A percentile compares a stretch with the other conserved stretches of the same genome.
Conservation (phyloP, 2,797 vertebrate genomes). For the Rhodeus uyekii region DNA sequence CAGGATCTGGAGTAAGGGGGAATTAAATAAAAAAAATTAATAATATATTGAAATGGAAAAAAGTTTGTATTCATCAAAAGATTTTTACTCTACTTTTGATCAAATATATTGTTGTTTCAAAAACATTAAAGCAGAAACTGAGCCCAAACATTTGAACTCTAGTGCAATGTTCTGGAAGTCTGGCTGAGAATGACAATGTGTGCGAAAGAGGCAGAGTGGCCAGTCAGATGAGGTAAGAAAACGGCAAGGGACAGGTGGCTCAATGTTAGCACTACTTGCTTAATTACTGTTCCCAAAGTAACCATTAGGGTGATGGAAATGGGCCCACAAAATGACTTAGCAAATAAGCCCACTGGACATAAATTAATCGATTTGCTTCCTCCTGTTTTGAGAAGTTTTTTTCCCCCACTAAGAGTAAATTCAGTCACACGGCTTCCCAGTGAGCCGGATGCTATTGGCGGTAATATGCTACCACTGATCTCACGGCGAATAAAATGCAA, state of each 20-base stretch:
- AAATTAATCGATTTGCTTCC: constrained; percentile 41
- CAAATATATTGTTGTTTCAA: neutral
- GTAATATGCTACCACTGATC: constrained; percentile 27
- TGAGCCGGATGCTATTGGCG: constrained; percentile 10
- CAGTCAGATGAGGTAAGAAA: constrained; percentile 21
- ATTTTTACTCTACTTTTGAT: neutral
- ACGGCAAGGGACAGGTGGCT: constrained; percentile 38
- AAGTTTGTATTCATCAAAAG: neutral
- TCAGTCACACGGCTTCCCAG: constrained; percentile 5
- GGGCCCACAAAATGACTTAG: constrained; percentile 39
- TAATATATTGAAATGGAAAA: neutral
- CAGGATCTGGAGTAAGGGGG: neutral
- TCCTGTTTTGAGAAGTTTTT: constrained; percentile 29
- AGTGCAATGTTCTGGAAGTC: neutral
- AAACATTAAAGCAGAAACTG: neutral
- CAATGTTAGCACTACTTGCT: constrained; percentile 40
- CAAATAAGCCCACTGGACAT: constrained; percentile 40
- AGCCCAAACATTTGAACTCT: too few species aligned
- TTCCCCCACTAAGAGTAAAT: constrained; percentile 22
- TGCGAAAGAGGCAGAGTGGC: neutral
- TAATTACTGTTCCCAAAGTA: constrained; percentile 47
- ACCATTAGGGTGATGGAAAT: constrained; percentile 47
- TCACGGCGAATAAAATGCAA: constrained; percentile 27
- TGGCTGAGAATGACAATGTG: neutral
- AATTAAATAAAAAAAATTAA: neutral